phyloP scores from a whole-genome alignment of 2,113 vertebrate species.

The Petroica traversi region DNA sequence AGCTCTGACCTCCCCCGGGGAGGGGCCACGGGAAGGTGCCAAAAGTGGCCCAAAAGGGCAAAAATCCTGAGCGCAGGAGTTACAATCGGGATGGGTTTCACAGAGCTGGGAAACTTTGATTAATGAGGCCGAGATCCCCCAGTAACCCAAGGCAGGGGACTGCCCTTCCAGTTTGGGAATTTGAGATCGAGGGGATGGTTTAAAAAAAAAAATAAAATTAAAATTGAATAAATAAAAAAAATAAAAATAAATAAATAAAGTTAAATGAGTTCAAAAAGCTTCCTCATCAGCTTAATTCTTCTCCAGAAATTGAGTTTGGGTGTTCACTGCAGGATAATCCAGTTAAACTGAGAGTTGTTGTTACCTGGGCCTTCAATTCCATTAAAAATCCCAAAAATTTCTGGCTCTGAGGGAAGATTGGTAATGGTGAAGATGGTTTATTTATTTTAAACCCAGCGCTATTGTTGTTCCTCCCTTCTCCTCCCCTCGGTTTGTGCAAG shows the following conservation, averaged over 20 bases:
- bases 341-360: not conserved
- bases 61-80: not conserved
- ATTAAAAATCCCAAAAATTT: not conserved
- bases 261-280: not conserved
- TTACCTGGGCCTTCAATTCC: not conserved
- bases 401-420: not conserved
- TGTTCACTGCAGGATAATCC: not conserved
- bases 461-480: not conserved
- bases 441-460: not conserved
- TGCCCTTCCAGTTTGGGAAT: not conserved
- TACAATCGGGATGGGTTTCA: not conserved
- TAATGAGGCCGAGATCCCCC: not conserved
- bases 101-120: not conserved
- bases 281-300: not conserved
- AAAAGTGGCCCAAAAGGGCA: not conserved
- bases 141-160: not conserved
- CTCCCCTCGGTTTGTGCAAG: not conserved
- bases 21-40: not conserved
- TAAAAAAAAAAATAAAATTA: not conserved
- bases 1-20: not conserved
- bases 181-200: not conserved
- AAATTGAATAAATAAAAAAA: too few relatives aligned
- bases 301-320: not conserved
- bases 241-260: too few relatives aligned
- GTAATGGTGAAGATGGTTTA: fast-evolving